Conservation (phyloP, 2,797 vertebrate species). For the Danio tinwini region DNA sequence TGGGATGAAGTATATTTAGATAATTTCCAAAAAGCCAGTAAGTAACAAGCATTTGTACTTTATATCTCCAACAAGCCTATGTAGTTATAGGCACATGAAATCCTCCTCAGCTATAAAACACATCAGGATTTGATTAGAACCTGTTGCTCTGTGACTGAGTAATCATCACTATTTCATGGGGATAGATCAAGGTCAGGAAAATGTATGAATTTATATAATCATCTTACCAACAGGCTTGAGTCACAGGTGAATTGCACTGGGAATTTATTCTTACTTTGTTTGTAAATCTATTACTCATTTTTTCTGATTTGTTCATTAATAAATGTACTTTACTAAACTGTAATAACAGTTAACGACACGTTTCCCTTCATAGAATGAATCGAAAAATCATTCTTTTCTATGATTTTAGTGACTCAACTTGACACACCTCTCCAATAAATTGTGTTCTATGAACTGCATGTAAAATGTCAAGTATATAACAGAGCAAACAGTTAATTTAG, state of each 20-base stretch:
- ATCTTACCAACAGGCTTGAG: background rate
- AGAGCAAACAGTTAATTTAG: background rate
- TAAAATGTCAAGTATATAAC: background rate
- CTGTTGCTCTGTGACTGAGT: background rate
- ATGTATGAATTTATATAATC: background rate
- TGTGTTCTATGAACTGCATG: background rate
- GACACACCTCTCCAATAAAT: background rate
- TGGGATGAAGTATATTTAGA: no score
- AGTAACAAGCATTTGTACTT: background rate
- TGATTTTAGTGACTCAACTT: constrained; percentile 1
- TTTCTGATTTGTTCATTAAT: no score
- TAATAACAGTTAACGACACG: background rate
- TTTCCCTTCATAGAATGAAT: background rate
- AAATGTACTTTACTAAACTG: no score
- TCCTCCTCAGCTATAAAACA: background rate
- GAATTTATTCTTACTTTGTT: background rate
- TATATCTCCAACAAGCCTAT: background rate
- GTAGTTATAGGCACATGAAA: background rate
- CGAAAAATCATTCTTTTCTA: background rate
- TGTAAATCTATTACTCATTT: background rate
- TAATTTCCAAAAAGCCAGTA: no score
- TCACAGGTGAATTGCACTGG: background rate
- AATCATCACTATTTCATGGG: background rate
- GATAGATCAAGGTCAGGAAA: background rate
- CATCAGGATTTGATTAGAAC: background rate